Evolutionary conservation across 2,113 vertebrate genomes (phyloP), one percentile per base, ranked within the genome.

Genomic region (Argyrosomus japonicus): DNA sequence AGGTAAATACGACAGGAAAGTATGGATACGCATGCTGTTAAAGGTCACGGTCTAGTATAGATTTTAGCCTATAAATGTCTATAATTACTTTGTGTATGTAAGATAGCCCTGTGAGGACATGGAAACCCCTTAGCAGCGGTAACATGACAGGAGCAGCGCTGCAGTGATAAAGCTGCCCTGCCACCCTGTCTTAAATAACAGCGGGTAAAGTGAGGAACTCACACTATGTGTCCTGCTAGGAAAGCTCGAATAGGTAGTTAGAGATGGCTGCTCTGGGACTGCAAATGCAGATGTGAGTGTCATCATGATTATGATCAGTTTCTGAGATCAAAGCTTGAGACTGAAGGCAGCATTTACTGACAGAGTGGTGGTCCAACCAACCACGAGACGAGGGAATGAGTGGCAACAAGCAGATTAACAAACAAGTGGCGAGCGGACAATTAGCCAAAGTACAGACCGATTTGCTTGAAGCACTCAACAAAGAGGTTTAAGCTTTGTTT

Each of bases 371-470:
- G 77, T 86, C 94, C 89, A 91, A 90, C 94, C 89, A 90, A 90
- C 93, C 81, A 88, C 54, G 56, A 71, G n/a, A 92, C 87, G 92
- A 91, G 89, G 94, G 96, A 86, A 93, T 82, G 60, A 81, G 51
- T 47, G 90, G 93, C 89, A 94, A 95, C 95, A 96, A 93, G 95
- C 95, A 96, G 91, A 96, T 95, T 95, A 58, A 73, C 32, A 94
- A 94, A 95, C 94, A 95, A 94, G 91, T 95, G 93, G 93, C 54
- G 79, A 82, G 95, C 87, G 81, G 89, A 96, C 91, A 93, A 81
- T 94, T 94, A 96, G 95, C 94, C 94, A 95, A 94, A 89, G 94
- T 95, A 86, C 88, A 91, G 95, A 95, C 93, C 94, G 94, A 95
- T 95, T 94, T 93, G 95, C 95, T 96, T 95, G 93, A 95, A 96